A percentile compares a stretch with the other conserved stretches of the same genome.
Conservation (phyloP, 2,888 invertebrate species). For the Arctia plantaginis region DNA sequence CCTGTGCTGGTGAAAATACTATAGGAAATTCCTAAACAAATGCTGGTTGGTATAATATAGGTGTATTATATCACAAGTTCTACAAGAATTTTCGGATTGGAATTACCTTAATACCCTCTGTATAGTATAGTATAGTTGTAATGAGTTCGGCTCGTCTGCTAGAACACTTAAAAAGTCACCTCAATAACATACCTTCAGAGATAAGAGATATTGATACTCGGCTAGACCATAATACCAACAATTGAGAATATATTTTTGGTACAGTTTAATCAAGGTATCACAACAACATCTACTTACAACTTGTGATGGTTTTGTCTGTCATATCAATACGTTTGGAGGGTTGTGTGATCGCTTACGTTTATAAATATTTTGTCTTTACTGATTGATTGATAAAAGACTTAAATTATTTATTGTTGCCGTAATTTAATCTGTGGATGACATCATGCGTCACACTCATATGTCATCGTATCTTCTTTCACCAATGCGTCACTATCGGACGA, state of each 20-base stretch:
- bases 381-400: not conserved
- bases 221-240: not conserved
- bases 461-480: not conserved
- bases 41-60: not conserved
- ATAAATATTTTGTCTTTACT: conserved; percentile 3
- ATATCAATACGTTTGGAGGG: not conserved
- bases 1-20: not conserved
- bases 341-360: not conserved
- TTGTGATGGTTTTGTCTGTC: not conserved
- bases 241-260: too few relatives aligned
- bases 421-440: not conserved
- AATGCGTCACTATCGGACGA: not conserved
- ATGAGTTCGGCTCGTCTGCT: not conserved
- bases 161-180: not conserved
- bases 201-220: not conserved
- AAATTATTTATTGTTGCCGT: not conserved
- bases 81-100: not conserved
- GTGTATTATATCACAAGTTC: not conserved
- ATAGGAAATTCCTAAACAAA: not conserved
- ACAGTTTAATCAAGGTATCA: too few relatives aligned
- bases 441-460: not conserved
- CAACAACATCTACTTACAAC: not conserved
- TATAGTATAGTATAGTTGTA: too few relatives aligned
- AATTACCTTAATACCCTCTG: not conserved
- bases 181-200: not conserved